phyloP scores from a whole-genome alignment of 2,888 invertebrate genomes.

The Ochropleura leucogaster region DNA sequence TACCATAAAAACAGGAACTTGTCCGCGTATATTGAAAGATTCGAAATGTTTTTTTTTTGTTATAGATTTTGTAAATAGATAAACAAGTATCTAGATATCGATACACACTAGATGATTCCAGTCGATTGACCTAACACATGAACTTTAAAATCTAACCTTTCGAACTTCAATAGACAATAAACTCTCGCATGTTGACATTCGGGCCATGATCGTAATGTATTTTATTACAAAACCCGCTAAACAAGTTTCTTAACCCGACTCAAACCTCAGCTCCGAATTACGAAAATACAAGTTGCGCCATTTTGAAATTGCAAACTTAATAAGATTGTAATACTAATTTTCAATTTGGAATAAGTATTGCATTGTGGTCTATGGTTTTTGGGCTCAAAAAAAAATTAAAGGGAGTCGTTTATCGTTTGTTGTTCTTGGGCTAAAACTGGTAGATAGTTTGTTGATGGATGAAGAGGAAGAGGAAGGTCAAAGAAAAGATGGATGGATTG shows the following conservation, averaged over 20 bases:
- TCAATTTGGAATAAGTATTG: neutral
- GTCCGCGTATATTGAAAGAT: too few relatives aligned
- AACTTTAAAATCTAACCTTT: slow-evolving; percentile 46
- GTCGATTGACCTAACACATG: neutral
- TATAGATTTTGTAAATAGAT: too few relatives aligned
- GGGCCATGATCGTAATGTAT: slow-evolving; percentile 33
- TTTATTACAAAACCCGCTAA: slow-evolving; percentile 51
- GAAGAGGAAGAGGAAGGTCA: too few relatives aligned
- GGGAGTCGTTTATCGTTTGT: too few relatives aligned
- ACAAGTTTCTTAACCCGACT: slow-evolving; percentile 47
- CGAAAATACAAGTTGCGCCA: slow-evolving; percentile 34
- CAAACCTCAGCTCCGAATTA: slow-evolving; percentile 21
- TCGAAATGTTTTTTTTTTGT: too few relatives aligned
- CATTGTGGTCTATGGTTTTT: neutral
- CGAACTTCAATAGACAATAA: slow-evolving; percentile 20
- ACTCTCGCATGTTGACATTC: slow-evolving; percentile 47
- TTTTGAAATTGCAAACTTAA: slow-evolving; percentile 26
- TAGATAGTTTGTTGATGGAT: too few relatives aligned
- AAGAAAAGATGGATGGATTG: too few relatives aligned
- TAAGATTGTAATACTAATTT: slow-evolving; percentile 21
- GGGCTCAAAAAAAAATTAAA: too few relatives aligned
- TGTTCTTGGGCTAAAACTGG: too few relatives aligned
- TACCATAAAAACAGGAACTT: too few relatives aligned
- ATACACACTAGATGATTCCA: neutral
- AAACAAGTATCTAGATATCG: too few relatives aligned